Evolutionary conservation across 1,140 invertebrate genomes (phyloP), one percentile per base, ranked within the genome.

Genomic region (Drosophila guanche): DNA sequence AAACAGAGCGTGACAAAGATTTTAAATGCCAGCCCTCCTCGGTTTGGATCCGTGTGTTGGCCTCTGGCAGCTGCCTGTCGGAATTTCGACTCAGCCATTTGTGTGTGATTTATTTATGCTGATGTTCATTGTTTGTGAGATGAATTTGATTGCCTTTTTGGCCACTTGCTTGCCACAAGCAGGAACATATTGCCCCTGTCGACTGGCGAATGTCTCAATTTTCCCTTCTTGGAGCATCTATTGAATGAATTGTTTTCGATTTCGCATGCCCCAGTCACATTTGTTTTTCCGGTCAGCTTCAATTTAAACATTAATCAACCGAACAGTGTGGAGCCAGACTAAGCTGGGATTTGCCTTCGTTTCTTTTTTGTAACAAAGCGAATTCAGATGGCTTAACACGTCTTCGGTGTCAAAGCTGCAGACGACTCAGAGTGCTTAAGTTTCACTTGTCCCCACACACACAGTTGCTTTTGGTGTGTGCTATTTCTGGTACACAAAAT

Each of bases 71-170:
- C 16, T 14, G 40, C 59, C 56, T 51, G 51, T 50, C 33, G 37
- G 50, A 37, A 33, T 37, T 57, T 67, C 51, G 56, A 59, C 37
- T 58, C 65, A 71, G 70, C 58, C 48, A 53, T 62, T 83, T 71
- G 77, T 69, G 56, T 77, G 56, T 77, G 63, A 86, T 85, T 85
- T 86, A 86, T 80, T 65, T 63, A 37, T 12, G 37, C 20, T n/a
- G 37, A 7, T 20, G 52, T 25, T 25, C 58, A 41, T 48, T 68
- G 51, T 47, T 51, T 37, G 54, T 16, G 5, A 60, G 50, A 50
- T 43, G 45, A 41, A 54, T 79, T 76, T 65, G 60, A 85, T 79
- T 63, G 76, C 55, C 46, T 5, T 50, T 63, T 53, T 47, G 40
- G 29, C 47, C 47, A 57, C 55, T 69, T 54, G 51, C 27, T 65